Evolutionary conservation across 35 echinoderm and acorn worm species (phyloP), one percentile per base, ranked within the genome.

Genomic region (Hemicentrotus pulcherrimus): DNA sequence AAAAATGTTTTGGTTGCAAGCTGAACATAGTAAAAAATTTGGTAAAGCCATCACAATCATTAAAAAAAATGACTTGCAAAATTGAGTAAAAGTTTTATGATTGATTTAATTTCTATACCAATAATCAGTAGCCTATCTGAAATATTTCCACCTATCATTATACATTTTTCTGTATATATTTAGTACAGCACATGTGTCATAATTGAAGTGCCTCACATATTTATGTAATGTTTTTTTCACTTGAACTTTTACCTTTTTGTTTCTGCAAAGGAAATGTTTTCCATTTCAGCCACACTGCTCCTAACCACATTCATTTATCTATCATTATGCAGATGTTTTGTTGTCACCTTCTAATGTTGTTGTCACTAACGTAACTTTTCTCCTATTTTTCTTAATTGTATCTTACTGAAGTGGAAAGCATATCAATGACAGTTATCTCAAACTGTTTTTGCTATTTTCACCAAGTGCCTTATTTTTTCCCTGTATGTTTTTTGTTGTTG

Each of bases 321-420:
- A 31, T 91, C 28, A 31, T 90, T 91, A 47, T 78, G 88, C 86
- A 95, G 31, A 78, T 55, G 9, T 55, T 78, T 78, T 59, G n/a
- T 28, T 7, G 28, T 78, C 65, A 78, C 65, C n/a, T 28, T 28
- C 6, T 78, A n/a, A 78, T 78, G 65, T 78, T 22, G 24, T 8
- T 78, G 19, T 78, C 5, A 78, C 65, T 78, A 78, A 78, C 19
- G 22, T 78, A 22, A 78, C 6, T 78, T 78, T 78, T 78, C 65
- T 78, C 65, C 65, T 78, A 8, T 78, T 78, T 78, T 78, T 28
- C 5, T 28, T 28, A n/a, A 78, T 7, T 78, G 19, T 78, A n/a
- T 78, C 3, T n/a, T 55, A 14, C 10, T 55, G 50, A 15, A 55
- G 50, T 55, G 50, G 6, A 11, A 55, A 55, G 50, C 50, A 55